These are phyloP conservation scores for Nomada goodeniana DNA, from an alignment of 2,888 invertebrate genomes.

Conservation along the genomic window DNA sequence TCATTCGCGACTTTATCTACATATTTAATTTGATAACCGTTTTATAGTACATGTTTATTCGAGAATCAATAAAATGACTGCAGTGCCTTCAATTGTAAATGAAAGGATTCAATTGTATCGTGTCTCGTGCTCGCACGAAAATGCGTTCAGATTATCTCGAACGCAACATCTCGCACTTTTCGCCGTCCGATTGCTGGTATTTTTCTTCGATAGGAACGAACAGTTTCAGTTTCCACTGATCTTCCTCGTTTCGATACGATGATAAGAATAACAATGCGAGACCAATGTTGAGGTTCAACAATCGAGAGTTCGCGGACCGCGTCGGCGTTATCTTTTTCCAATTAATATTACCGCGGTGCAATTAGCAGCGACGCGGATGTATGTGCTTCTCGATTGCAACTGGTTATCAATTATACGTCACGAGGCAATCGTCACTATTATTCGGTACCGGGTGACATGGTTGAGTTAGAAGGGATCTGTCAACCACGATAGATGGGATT, in stretches of 20 bases:
- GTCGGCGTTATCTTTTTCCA: neutral
- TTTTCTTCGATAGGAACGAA: too few species aligned
- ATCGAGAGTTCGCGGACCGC: neutral
- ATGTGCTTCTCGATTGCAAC: neutral
- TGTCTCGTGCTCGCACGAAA: too few species aligned
- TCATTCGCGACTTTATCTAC: too few species aligned
- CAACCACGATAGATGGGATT: neutral
- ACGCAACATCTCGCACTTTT: neutral
- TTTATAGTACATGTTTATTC: too few species aligned
- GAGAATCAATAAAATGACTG: too few species aligned
- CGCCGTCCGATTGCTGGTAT: neutral
- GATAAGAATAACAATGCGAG: neutral
- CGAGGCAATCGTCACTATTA: neutral
- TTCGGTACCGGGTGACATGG: neutral
- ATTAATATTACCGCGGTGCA: constrained; percentile 10
- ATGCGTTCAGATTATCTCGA: too few species aligned
- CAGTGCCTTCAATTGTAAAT: too few species aligned
- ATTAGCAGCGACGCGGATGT: neutral
- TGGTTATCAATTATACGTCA: constrained; percentile 6
- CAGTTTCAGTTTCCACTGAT: neutral
- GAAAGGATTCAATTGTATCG: too few species aligned
- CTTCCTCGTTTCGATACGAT: neutral
- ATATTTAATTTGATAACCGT: too few species aligned
- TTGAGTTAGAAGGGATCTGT: neutral
- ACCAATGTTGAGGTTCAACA: constrained; percentile 27